Conservation (phyloP, 2,888 invertebrate species). For the Prosopocoilus inquinatus region DNA sequence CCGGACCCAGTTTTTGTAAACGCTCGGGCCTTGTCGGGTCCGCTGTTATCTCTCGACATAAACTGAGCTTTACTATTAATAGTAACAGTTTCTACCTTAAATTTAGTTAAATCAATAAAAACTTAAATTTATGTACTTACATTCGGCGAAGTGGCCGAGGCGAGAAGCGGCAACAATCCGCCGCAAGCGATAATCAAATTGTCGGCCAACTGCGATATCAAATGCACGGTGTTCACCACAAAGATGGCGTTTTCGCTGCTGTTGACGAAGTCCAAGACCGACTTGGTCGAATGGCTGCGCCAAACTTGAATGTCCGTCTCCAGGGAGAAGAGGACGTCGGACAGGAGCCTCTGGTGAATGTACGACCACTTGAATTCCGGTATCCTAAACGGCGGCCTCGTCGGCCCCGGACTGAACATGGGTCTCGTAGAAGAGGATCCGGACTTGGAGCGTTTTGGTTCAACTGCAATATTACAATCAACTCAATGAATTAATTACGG, state of each 20-base stretch:
- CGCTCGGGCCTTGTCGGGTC: too few relatives aligned
- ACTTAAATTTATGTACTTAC: conserved; percentile 59
- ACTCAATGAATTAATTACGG: too few relatives aligned
- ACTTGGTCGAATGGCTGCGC: conserved; percentile 93
- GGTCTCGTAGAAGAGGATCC: conserved; percentile 69
- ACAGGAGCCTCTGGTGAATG: conserved; percentile 93
- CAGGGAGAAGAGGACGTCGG: conserved; percentile 93
- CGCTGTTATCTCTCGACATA: too few relatives aligned
- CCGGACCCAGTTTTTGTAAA: too few relatives aligned
- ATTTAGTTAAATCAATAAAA: too few relatives aligned
- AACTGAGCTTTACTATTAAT: too few relatives aligned
- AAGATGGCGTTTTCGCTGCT: conserved; percentile 98
- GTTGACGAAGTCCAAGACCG: conserved; percentile 96
- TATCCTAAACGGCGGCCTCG: conserved; percentile 94
- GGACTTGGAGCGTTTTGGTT: conserved; percentile 60
- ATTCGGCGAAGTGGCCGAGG: conserved; percentile 97
- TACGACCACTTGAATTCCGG: conserved; percentile 99
- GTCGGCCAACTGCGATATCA: conserved; percentile 98
- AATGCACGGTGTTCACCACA: conserved; percentile 98
- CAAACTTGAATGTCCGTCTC: conserved; percentile 95
- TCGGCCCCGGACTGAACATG: conserved; percentile 92
- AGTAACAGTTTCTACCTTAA: too few relatives aligned
- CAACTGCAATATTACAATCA: conserved; percentile 30
- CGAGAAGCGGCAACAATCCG: conserved; percentile 91
- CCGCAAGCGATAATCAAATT: conserved; percentile 99